These are phyloP conservation scores for Hirundichthys speculiger DNA, from an alignment of 2,113 vertebrate species.

Conservation along the genomic window DNA sequence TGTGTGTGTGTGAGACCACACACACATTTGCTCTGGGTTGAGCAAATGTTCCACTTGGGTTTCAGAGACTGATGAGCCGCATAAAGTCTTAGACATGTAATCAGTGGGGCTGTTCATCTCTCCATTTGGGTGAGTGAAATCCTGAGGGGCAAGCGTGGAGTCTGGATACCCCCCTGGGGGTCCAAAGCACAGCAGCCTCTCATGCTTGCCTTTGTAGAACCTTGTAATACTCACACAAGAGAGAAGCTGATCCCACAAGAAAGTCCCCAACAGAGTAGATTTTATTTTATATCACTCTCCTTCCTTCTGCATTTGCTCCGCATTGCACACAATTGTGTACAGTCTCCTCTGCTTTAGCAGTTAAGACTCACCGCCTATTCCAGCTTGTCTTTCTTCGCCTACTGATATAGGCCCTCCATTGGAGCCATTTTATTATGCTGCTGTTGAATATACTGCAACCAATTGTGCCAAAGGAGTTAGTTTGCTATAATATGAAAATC, in stretches of 20 bases:
- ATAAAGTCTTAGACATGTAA: slow-evolving; percentile 69
- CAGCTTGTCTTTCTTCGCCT: slow-evolving; percentile 37
- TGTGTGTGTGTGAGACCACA: background rate
- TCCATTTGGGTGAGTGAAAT: slow-evolving; percentile 65
- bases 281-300: slow-evolving; percentile 61
- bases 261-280: slow-evolving; percentile 52
- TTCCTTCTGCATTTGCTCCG: slow-evolving; percentile 55
- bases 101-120: slow-evolving; percentile 69
- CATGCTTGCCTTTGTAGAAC: slow-evolving; percentile 40
- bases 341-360: slow-evolving; percentile 52
- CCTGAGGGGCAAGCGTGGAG: slow-evolving; percentile 51
- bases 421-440: slow-evolving; percentile 73
- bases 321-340: slow-evolving; percentile 45
- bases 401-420: slow-evolving; percentile 30
- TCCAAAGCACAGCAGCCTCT: slow-evolving; percentile 29
- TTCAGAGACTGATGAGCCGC: slow-evolving; percentile 67
- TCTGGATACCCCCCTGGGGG: slow-evolving; percentile 41
- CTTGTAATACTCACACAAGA: slow-evolving; percentile 40
- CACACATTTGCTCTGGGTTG: background rate
- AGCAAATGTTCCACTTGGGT: slow-evolving; percentile 28
- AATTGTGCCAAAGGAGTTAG: slow-evolving; percentile 76
- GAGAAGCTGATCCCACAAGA: slow-evolving; percentile 55
- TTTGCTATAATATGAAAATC: slow-evolving; percentile 81
- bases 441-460: slow-evolving; percentile 77
- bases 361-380: slow-evolving; percentile 39